Conservation (phyloP, 2,113 vertebrate species). For the Microcebus lehilahytsara region DNA sequence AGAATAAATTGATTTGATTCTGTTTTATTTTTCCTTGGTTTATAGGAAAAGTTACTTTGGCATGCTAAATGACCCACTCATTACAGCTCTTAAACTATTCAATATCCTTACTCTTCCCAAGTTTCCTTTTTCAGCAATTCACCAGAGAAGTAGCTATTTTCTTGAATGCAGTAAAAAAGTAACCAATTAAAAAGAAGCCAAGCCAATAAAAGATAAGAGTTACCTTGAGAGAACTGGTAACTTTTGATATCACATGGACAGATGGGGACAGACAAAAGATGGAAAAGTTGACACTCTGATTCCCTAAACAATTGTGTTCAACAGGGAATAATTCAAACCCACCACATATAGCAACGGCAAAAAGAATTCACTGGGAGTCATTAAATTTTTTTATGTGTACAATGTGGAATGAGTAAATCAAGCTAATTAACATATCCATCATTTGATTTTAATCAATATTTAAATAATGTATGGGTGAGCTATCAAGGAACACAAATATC, state of each 20-base stretch:
- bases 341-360: neutral
- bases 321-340: neutral
- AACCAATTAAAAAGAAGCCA: neutral
- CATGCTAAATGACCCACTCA: neutral
- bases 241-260: neutral
- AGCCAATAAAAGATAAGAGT: neutral
- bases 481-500: neutral
- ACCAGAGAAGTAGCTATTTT: neutral
- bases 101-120: neutral
- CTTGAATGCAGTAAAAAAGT: neutral
- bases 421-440: neutral
- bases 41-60: neutral
- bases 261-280: neutral
- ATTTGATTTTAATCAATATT: slow-evolving; percentile 1
- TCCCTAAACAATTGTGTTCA: neutral
- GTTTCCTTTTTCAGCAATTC: neutral
- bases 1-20: neutral
- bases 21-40: neutral
- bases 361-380: neutral
- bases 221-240: neutral
- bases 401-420: neutral
- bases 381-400: neutral
- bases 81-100: neutral
- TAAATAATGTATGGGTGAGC: neutral
- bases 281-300: neutral